phyloP scores from a whole-genome alignment of 2,113 vertebrate species.

The Enhydra lutris region DNA sequence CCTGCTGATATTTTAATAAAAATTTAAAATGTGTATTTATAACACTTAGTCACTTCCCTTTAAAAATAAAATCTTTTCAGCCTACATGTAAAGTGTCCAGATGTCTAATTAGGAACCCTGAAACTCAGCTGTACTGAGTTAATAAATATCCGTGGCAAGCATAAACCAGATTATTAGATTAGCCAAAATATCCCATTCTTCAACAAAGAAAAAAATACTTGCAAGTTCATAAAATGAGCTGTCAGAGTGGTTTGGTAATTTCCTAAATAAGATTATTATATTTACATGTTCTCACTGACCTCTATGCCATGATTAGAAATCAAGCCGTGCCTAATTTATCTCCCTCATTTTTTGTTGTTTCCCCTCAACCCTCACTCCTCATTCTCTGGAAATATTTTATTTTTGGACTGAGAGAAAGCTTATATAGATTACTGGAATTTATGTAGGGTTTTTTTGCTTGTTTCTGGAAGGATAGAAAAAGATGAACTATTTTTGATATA shows the following conservation, averaged over 20 bases:
- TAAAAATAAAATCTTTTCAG: constrained; percentile 53
- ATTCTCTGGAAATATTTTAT: not conserved
- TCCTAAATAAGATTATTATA: constrained; percentile 30
- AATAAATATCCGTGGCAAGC: constrained; percentile 14
- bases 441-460: not conserved
- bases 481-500: not conserved
- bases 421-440: not conserved
- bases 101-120: constrained; percentile 43
- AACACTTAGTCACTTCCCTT: constrained; percentile 55
- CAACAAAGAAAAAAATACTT: constrained; percentile 12
- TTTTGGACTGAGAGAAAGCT: not conserved
- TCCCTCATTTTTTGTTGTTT: not conserved
- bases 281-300: constrained; percentile 7
- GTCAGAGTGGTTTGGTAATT: not conserved
- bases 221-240: constrained; percentile 7
- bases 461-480: constrained; percentile 32
- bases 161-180: constrained; percentile 17
- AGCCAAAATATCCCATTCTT: constrained; percentile 30
- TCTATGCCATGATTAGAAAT: not conserved
- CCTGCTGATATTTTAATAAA: constrained; percentile 39
- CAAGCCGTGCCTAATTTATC: not conserved
- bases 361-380: not conserved
- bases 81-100: constrained; percentile 17
- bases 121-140: constrained; percentile 51
- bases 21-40: constrained; percentile 51